Percentiles rank a stretch among this genome's conserved stretches.
phyloP scores from a whole-genome alignment of 2,797 vertebrate species.

The Enteromius thamalakanensis region DNA sequence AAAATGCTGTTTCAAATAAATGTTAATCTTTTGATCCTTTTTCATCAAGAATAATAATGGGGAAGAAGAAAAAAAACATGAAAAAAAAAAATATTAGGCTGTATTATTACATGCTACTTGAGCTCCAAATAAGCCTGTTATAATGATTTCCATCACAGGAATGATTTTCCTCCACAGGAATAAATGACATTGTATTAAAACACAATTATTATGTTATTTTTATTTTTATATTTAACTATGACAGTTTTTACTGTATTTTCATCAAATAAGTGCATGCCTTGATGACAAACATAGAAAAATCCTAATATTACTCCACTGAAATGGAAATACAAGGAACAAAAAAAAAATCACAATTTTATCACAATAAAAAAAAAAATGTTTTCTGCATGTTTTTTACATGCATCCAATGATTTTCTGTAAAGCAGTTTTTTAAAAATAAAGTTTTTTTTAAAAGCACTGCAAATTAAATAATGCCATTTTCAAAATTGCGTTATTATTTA shows the following conservation, averaged over 20 bases:
- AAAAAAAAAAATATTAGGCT: background rate
- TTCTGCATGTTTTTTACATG: background rate
- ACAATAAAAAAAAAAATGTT: too few species aligned
- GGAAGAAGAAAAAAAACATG: background rate
- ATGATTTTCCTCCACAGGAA: background rate
- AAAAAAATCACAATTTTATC: background rate
- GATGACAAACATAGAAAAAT: background rate
- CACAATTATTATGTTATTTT: too few species aligned
- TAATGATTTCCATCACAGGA: background rate
- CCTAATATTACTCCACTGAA: background rate
- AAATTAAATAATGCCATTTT: background rate
- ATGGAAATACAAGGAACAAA: background rate
- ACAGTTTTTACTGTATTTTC: background rate
- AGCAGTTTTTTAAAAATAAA: slow-evolving; percentile 3
- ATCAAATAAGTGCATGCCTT: background rate
- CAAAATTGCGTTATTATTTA: background rate
- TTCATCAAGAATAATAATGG: too few species aligned
- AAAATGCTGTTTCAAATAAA: too few species aligned
- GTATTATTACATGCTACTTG: background rate
- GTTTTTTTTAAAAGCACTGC: background rate
- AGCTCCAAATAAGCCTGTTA: background rate
- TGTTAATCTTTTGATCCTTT: too few species aligned
- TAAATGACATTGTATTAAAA: background rate
- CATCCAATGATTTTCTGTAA: background rate
- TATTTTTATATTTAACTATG: background rate